Evolutionary conservation across 1,140 invertebrate genomes (phyloP).

Genomic region (Papilio xuthus): DNA sequence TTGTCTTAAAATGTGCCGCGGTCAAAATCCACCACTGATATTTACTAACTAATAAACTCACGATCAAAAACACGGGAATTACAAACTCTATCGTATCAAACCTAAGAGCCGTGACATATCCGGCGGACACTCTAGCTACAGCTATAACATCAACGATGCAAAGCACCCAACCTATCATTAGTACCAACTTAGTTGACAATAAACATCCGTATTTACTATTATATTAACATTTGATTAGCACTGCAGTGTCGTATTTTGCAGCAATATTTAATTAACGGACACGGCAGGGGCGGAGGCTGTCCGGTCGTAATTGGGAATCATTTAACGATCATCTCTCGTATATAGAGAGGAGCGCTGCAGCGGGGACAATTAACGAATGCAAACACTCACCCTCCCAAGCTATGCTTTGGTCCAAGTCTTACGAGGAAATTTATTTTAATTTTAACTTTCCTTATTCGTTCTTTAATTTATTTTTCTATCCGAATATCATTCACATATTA

Average conservation of each 20-base stretch:
- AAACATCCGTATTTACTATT: neutral
- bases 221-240: neutral
- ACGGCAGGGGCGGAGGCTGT: neutral
- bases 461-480: too few relatives aligned
- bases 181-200: neutral
- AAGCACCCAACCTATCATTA: neutral
- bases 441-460: too few relatives aligned
- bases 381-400: constrained; percentile 58
- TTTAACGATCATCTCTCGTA: constrained; percentile 29
- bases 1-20: neutral
- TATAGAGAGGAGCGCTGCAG: constrained; percentile 37
- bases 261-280: constrained; percentile 12
- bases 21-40: neutral
- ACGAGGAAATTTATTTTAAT: constrained; percentile 34
- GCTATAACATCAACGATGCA: neutral
- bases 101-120: constrained; percentile 7
- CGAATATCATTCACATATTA: too few relatives aligned
- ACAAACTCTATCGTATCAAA: neutral
- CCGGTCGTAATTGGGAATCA: constrained; percentile 30
- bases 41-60: neutral
- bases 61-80: neutral
- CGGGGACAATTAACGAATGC: constrained; percentile 63
- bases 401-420: constrained; percentile 39
- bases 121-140: neutral
- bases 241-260: constrained; percentile 3